These are phyloP conservation scores for Volucella zonaria DNA, from an alignment of 2,888 invertebrate species.

Conservation along the genomic window DNA sequence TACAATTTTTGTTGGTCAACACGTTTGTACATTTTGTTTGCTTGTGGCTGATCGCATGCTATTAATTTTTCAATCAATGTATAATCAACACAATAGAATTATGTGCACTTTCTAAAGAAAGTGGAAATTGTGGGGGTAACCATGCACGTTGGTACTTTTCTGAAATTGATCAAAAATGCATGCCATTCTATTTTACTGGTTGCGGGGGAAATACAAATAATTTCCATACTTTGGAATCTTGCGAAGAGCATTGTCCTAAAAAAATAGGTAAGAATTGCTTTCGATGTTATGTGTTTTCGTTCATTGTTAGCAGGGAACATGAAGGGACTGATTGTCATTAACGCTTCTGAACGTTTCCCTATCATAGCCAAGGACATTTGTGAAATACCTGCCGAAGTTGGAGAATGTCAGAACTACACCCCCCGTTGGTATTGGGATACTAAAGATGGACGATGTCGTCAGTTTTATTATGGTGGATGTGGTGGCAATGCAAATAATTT, in stretches of 20 bases:
- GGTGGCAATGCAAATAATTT: constrained; percentile 96
- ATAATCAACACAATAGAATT: constrained; percentile 84
- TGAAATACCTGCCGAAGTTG: constrained; percentile 89
- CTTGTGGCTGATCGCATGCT: constrained; percentile 76
- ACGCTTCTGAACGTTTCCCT: constrained; percentile 45
- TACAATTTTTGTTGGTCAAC: constrained; percentile 32
- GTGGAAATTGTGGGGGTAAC: constrained; percentile 90
- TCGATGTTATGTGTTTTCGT: constrained; percentile 57
- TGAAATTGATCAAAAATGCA: constrained; percentile 91
- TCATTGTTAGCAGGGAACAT: constrained; percentile 35
- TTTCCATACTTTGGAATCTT: constrained; percentile 89
- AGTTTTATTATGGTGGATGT: constrained; percentile 95
- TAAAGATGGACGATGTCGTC: constrained; percentile 87
- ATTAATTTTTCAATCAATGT: constrained; percentile 45
- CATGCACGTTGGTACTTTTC: constrained; percentile 94
- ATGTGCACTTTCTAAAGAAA: constrained; percentile 89
- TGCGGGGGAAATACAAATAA: constrained; percentile 95
- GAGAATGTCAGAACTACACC: constrained; percentile 90
- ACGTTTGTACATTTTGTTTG: constrained; percentile 71
- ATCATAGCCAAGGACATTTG: constrained; percentile 87
- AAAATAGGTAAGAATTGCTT: constrained; percentile 87
- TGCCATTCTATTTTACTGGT: constrained; percentile 96
- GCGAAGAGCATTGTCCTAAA: constrained; percentile 90
- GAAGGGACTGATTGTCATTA: constrained; percentile 43
- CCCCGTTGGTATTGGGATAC: constrained; percentile 93